A percentile compares a stretch with the other conserved stretches of the same genome.
phyloP scores from a whole-genome alignment of 2,888 invertebrate species.

The Globia sparganii region DNA sequence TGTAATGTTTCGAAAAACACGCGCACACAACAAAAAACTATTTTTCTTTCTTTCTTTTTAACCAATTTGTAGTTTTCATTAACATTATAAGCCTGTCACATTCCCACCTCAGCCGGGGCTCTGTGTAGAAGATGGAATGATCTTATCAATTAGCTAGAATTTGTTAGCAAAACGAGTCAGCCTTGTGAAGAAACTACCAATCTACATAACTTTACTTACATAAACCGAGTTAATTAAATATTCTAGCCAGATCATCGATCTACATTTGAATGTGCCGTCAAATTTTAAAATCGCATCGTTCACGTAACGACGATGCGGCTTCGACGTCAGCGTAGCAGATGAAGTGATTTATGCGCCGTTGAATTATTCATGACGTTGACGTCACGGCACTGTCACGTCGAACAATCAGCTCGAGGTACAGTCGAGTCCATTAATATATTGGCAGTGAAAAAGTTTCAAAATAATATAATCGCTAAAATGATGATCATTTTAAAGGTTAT shows the following conservation, averaged over 20 bases:
- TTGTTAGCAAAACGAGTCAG: not conserved
- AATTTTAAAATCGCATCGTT: slow-evolving; percentile 58
- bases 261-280: slow-evolving; percentile 30
- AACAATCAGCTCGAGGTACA: slow-evolving; percentile 57
- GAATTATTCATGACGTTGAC: slow-evolving; percentile 64
- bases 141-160: not conserved
- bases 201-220: slow-evolving; percentile 4
- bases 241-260: slow-evolving; percentile 20
- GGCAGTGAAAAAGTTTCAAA: too few relatives aligned
- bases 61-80: not conserved
- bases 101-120: not conserved
- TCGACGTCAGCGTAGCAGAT: slow-evolving; percentile 53
- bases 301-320: slow-evolving; percentile 26
- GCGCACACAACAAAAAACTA: too few relatives aligned
- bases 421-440: too few relatives aligned
- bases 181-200: not conserved
- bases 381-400: slow-evolving; percentile 63
- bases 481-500: too few relatives aligned
- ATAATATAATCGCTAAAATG: too few relatives aligned
- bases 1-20: too few relatives aligned
- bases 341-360: slow-evolving; percentile 64
- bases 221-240: slow-evolving; percentile 18
- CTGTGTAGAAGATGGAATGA: not conserved
- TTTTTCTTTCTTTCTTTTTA: too few relatives aligned
- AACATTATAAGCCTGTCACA: too few relatives aligned